These are phyloP conservation scores for Mythimna impura DNA, from an alignment of 2,888 invertebrate species.

Conservation along the genomic window DNA sequence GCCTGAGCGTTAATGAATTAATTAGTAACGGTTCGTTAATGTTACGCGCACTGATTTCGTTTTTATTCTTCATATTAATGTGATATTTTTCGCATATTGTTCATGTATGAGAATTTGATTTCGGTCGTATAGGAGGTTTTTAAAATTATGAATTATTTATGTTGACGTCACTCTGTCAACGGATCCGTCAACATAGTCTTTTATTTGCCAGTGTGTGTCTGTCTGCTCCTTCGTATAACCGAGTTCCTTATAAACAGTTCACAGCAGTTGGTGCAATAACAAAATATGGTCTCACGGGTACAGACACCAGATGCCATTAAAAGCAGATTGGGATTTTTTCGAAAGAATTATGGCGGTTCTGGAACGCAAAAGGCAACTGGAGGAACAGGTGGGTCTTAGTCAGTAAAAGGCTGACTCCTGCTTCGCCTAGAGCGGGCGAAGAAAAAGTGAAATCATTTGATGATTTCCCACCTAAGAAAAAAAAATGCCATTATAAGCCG, in stretches of 20 bases:
- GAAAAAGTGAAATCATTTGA: too few relatives aligned
- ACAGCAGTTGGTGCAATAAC: not conserved
- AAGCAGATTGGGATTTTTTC: too few relatives aligned
- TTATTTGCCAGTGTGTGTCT: not conserved
- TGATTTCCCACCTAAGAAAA: too few relatives aligned
- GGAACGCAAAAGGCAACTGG: too few relatives aligned
- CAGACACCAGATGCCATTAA: not conserved
- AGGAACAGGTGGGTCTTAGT: too few relatives aligned
- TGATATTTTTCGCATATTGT: slow-evolving; percentile 31
- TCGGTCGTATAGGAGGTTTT: not conserved
- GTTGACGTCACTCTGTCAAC: slow-evolving; percentile 3
- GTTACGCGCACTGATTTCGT: slow-evolving; percentile 55
- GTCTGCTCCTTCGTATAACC: not conserved
- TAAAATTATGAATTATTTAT: slow-evolving; percentile 17
- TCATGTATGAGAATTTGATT: slow-evolving; percentile 8
- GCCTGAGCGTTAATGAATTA: too few relatives aligned
- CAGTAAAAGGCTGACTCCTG: too few relatives aligned
- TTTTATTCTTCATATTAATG: slow-evolving; percentile 21
- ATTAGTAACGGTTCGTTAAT: slow-evolving; percentile 53
- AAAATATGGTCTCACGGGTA: not conserved
- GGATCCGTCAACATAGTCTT: not conserved
- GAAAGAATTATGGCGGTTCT: too few relatives aligned
- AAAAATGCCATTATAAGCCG: too few relatives aligned
- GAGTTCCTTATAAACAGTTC: slow-evolving; percentile 4
- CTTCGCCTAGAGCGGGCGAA: too few relatives aligned